Evolutionary conservation across 2,113 vertebrate species (phyloP), one percentile per base, ranked within the genome.

Genomic region (Mastomys natalensis): DNA sequence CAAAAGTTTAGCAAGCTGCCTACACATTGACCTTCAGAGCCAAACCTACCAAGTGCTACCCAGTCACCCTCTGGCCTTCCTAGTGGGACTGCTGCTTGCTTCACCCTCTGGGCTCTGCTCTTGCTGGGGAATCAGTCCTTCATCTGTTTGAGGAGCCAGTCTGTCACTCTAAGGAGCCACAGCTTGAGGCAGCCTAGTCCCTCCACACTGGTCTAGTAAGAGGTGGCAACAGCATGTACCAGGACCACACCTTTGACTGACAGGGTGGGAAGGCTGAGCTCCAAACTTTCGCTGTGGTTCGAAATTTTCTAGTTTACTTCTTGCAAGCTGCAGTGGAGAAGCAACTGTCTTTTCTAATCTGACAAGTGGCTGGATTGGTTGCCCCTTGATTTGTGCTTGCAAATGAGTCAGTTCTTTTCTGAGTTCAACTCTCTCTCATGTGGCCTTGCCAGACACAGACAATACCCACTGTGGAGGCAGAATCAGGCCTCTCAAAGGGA

Each of bases 11-110:
- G 24, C 12, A 9, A 48, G 45, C 31, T 15, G 1, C 40, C 78
- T 74, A 60, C 53, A 11, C 5, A 1, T 19, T 74, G 72, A 31
- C 48, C 13, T 87, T n/a, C n/a, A 1, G 6, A 12, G 53, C 19
- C 22, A 3, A 40, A 0, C 0, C 21, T 11, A 29, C 62, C 7
- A 2, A 78, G 40, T 3, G 5, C 37, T 7, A 4, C 24, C 8
- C 6, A 16, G 74, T 34, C 13, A 17, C 26, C 21, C 40, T 37
- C 1, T 40, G 31, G n/a, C 19, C 24, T 9, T 26, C 29, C 26
- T 74, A 2, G 6, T 7, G 1, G 12, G 13, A 13, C 51, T 8
- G 8, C 51, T 73, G n/a, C 68, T 37, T 12, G 21, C 26, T 72
- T 13, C 22, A 16, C 31, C 3, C 43, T 53, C 64, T 13, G 21